Base-by-base conservation (phyloP, 2,888 invertebrate genomes). In the Cephus nigrinus region DNA sequence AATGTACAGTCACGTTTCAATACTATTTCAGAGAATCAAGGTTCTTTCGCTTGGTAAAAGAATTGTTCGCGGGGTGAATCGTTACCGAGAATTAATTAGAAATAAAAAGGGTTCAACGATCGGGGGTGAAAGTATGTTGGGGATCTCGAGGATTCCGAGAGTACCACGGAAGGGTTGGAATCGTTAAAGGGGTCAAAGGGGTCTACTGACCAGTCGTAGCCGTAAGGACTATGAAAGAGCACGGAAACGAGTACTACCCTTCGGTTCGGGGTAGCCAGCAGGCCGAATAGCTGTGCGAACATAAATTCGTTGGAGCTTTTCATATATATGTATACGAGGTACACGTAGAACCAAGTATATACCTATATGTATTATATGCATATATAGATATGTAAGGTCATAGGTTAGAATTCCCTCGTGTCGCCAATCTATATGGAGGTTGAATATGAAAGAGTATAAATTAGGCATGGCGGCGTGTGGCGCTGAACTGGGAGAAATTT, bases 391-490 rank as follows among this genome's bases (percentile, higher is more conserved):
- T 71, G 15, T 71, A 11, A 68, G 40, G 40, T 40, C 40, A 40
- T 40, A 40, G 40, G 40, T 15, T 40, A 76, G 76, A 74, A 34
- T 4, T 73, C 75, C 76, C 75, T 75, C 68, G 73, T 69, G n/a
- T 75, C 71, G 81, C 72, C 76, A 75, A 74, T 69, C 75, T 79
- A 75, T 78, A 68, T 34, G 75, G 74, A 80, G 83, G 82, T 84
- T 82, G 87, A 86, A 89, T 88, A 90, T 88, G 89, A 89, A 88
- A 88, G 88, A 86, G 85, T 84, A 88, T 89, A 89, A 89, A 89
- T 89, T 89, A 88, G 80, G 82, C 80, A 77, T 80, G 80, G 74
- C 73, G 78, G 76, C 36, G 73, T 78, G 74, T 75, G 73, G 69
- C 73, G 34, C 76, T 80, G 82, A 86, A 85, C 84, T 40, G 5